Conservation (phyloP, 2,797 vertebrate species). For the Chrosomus eos region DNA sequence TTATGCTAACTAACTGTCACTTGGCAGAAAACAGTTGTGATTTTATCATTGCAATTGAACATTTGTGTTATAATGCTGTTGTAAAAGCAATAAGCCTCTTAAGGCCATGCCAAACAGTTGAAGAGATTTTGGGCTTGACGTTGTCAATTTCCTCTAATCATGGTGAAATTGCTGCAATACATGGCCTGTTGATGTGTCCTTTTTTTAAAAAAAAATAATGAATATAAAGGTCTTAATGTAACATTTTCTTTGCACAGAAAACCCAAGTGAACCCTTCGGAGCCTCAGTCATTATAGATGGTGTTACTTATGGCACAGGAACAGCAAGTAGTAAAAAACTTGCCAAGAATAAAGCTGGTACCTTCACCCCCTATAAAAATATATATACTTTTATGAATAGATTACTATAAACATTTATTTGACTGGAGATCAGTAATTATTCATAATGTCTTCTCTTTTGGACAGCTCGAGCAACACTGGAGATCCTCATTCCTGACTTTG, state of each 20-base stretch:
- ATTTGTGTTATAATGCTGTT: background rate
- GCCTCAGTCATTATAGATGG: constrained; percentile 99
- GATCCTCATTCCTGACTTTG: constrained; percentile 99
- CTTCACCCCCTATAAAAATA: background rate
- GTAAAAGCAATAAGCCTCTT: background rate
- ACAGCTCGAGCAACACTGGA: constrained; percentile 98
- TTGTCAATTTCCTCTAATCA: background rate
- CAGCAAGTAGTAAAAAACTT: constrained; percentile 99
- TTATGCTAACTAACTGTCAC: background rate
- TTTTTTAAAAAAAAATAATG: background rate
- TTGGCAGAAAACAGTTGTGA: background rate
- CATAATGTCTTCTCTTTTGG: constrained; percentile 53
- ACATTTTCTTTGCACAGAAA: constrained; percentile 82
- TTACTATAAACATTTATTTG: background rate
- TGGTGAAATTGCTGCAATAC: background rate
- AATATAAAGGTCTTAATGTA: background rate
- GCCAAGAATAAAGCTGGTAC: constrained; percentile 99
- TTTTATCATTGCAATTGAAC: background rate
- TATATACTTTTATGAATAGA: background rate
- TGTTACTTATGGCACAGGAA: constrained; percentile 98
- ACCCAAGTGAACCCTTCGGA: constrained; percentile 99
- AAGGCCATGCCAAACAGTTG: background rate
- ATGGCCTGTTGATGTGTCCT: background rate
- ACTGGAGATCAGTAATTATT: background rate
- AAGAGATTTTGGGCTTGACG: background rate